Base-by-base conservation (phyloP, 2,113 vertebrate species). In the Oryzias javanicus region DNA sequence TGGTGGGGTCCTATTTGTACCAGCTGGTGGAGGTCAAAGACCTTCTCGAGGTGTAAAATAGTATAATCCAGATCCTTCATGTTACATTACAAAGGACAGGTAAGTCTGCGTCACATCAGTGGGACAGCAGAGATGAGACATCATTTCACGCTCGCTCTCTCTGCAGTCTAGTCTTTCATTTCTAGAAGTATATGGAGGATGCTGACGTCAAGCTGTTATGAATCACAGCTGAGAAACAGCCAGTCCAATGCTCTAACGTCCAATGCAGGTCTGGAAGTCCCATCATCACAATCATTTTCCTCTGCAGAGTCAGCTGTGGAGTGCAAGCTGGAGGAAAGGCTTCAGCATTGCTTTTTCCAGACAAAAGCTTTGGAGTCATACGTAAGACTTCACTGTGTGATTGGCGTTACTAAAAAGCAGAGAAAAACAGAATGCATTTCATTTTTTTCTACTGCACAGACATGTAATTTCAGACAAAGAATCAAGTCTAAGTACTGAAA, bases 191-290 rank as follows among this genome's bases (percentile, higher is more conserved):
- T 65, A 19, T 44, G 20, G 71, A 42, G 52, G 40, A 72, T 45
- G 25, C 54, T 87, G 78, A 84, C 67, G 72, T 84, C 78, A 84
- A 70, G 55, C 70, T 59, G 62, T 68, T 65, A 63, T 77, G 79
- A 84, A 76, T 79, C 74, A 78, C 70, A 67, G 53, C 12, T 15
- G 48, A 79, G 72, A 56, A 54, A 47, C 5, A 46, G 70, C 55
- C 75, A 75, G 35, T 35, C 10, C 2, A 12, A 10, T 35, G 63
- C 72, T 66, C 45, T 54, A 58, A 70, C 63, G 56, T 70, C 74
- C 35, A 13, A 12, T 35, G 35, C 74, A 76, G 41, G 65, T 77
- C 85, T 87, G 85, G 80, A 79, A 78, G 75, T 64, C 60, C 62
- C 78, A 87, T 86, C 83, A 79, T 79, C 72, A 79, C 73, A 53